Evolutionary conservation across 2,113 vertebrate genomes (phyloP), one percentile per base, ranked within the genome.

Genomic region (Forbesichthys agassizii): DNA sequence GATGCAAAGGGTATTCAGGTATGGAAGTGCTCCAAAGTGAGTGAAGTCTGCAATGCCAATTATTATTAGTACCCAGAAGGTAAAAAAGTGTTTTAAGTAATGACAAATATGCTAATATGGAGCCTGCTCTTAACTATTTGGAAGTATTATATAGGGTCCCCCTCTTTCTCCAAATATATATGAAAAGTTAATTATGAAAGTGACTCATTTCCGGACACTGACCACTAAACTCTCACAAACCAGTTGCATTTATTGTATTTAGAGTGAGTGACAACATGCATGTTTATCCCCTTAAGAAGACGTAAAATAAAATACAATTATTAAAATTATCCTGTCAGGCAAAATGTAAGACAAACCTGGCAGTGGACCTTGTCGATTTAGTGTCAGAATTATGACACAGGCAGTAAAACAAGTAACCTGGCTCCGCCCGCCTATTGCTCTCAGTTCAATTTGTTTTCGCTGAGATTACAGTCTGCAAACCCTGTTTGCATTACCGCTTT

Each of bases 121-220:
- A 42, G 36, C 36, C 36, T 42, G 36, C 36, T 42, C 5, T 3
- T 3, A 42, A 4, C 36, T 42, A 42, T 42, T 42, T 42, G 36
- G 36, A 42, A 42, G 36, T 42, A 42, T 42, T 42, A 4, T 42
- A 42, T 16, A 16, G 36, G 36, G 42, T 69, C 14, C 69, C 46
- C 61, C 61, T 75, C 52, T 75, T 54, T 64, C 36, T 54, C 16
- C 49, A 60, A 54, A 66, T 27, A 73, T 11, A 11, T 53, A 20
- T 8, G 53, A 55, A 59, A 78, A 84, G 85, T 91, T 87, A 86
- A 90, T 89, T 86, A 71, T 77, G 73, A 88, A 67, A 71, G 42
- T 82, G 84, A 83, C 77, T 80, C 71, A 69, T 88, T 86, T 62
- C 75, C 66, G 65, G 67, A 36, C 33, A n/a, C 27, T 27, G 66